These are phyloP conservation scores for Mystacides longicornis DNA, from an alignment of 2,888 invertebrate species.

Conservation along the genomic window DNA sequence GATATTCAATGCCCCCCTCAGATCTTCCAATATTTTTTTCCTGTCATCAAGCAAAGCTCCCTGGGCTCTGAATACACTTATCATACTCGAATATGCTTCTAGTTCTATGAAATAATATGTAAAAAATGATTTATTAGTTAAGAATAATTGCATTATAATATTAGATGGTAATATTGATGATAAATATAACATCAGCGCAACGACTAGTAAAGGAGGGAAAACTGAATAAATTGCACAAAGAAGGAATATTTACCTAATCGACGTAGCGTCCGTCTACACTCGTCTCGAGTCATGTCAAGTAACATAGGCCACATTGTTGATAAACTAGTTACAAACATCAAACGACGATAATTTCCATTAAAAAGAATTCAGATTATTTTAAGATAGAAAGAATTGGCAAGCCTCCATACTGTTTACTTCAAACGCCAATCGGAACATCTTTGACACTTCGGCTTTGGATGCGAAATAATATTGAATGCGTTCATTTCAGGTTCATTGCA, in stretches of 20 bases:
- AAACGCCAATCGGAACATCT: slow-evolving; percentile 50
- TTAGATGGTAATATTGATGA: slow-evolving; percentile 13
- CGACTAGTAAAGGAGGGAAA: slow-evolving; percentile 23
- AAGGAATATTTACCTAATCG: slow-evolving; percentile 61
- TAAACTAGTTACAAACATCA: slow-evolving; percentile 33
- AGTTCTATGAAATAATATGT: slow-evolving; percentile 54
- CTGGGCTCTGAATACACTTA: slow-evolving; percentile 88
- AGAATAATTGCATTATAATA: background rate
- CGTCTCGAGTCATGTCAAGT: slow-evolving; percentile 79
- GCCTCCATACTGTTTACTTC: slow-evolving; percentile 54
- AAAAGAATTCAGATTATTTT: slow-evolving; percentile 44
- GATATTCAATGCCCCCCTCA: slow-evolving; percentile 76
- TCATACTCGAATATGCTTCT: slow-evolving; percentile 84
- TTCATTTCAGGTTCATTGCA: slow-evolving; percentile 20
- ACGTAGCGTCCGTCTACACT: slow-evolving; percentile 80
- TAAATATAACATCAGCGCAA: slow-evolving; percentile 27
- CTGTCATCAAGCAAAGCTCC: slow-evolving; percentile 80
- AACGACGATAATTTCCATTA: slow-evolving; percentile 36
- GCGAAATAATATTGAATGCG: slow-evolving; percentile 33
- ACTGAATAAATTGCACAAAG: slow-evolving; percentile 21
- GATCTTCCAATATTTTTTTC: slow-evolving; percentile 74
- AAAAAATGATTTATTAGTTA: slow-evolving; percentile 3
- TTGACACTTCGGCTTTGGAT: slow-evolving; percentile 42
- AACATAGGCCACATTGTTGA: slow-evolving; percentile 49
- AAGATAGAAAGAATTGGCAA: slow-evolving; percentile 46